phyloP scores from a whole-genome alignment of 1,140 invertebrate species.

The Scaptomyza montana region DNA sequence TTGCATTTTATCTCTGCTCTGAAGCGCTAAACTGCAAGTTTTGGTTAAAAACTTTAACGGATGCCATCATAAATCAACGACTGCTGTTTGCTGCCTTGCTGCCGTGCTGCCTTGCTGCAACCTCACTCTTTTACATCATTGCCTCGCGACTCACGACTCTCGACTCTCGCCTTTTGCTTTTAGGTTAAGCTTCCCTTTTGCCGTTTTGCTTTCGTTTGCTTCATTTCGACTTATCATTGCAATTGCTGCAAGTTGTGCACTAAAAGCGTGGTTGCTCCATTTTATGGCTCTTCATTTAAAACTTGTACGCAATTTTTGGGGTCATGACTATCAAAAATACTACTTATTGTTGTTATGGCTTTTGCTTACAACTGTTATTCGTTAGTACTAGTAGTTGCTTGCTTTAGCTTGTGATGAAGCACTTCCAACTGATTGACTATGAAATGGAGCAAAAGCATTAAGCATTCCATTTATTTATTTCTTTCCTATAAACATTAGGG shows the following conservation, averaged over 20 bases:
- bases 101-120: constrained; percentile 7
- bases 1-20: constrained; percentile 68
- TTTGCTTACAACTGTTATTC: neutral
- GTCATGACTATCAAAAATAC: constrained; percentile 76
- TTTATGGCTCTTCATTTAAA: constrained; percentile 65
- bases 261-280: constrained; percentile 54
- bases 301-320: constrained; percentile 48
- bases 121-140: too few relatives aligned
- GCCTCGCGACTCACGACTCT: neutral
- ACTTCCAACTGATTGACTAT: neutral
- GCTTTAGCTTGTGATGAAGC: too few relatives aligned
- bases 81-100: constrained; percentile 30
- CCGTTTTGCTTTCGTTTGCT: constrained; percentile 31
- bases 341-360: constrained; percentile 59
- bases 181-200: constrained; percentile 8
- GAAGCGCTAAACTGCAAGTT: constrained; percentile 73
- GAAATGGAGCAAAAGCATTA: neutral
- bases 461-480: neutral
- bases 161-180: neutral
- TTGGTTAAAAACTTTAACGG: constrained; percentile 60
- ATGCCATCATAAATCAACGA: constrained; percentile 71
- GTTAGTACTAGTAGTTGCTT: too few relatives aligned
- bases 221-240: constrained; percentile 74
- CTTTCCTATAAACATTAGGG: too few relatives aligned
- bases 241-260: constrained; percentile 62